A percentile compares a stretch with the other conserved stretches of the same genome.
Evolutionary conservation across 2,888 invertebrate genomes (phyloP).

Genomic region (Xanthia icteritia): DNA sequence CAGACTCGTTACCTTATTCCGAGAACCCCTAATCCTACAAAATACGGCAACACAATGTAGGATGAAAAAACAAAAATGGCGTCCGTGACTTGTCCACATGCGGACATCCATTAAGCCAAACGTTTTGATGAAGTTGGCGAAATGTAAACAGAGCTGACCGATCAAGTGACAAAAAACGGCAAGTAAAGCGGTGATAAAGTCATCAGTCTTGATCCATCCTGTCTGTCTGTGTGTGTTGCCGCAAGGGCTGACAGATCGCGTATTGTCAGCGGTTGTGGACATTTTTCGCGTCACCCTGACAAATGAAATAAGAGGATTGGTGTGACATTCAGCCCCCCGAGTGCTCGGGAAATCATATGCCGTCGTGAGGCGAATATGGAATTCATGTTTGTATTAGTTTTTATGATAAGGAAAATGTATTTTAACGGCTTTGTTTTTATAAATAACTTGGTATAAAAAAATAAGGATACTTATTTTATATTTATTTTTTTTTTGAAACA

Average conservation of each 20-base stretch:
- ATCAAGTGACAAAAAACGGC: slow-evolving; percentile 61
- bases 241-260: slow-evolving; percentile 78
- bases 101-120: slow-evolving; percentile 43
- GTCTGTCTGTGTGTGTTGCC: slow-evolving; percentile 62
- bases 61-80: slow-evolving; percentile 8
- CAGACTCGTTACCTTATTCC: slow-evolving; percentile 31
- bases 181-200: slow-evolving; percentile 70
- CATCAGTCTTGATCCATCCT: slow-evolving; percentile 78
- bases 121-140: slow-evolving; percentile 60
- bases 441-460: slow-evolving; percentile 7
- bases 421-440: slow-evolving; percentile 29
- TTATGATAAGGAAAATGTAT: slow-evolving; percentile 35
- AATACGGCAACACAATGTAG: background rate
- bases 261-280: slow-evolving; percentile 82
- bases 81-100: slow-evolving; percentile 26
- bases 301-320: slow-evolving; percentile 88
- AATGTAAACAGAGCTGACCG: slow-evolving; percentile 70
- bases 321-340: slow-evolving; percentile 75
- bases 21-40: slow-evolving; percentile 6
- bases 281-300: slow-evolving; percentile 79
- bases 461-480: background rate
- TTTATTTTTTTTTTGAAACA: too few species aligned
- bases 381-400: slow-evolving; percentile 55
- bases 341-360: slow-evolving; percentile 78
- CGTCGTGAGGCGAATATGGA: slow-evolving; percentile 69